These are phyloP conservation scores for Illadopsis cleaveri DNA, from an alignment of 2,113 vertebrate genomes.

Conservation along the genomic window DNA sequence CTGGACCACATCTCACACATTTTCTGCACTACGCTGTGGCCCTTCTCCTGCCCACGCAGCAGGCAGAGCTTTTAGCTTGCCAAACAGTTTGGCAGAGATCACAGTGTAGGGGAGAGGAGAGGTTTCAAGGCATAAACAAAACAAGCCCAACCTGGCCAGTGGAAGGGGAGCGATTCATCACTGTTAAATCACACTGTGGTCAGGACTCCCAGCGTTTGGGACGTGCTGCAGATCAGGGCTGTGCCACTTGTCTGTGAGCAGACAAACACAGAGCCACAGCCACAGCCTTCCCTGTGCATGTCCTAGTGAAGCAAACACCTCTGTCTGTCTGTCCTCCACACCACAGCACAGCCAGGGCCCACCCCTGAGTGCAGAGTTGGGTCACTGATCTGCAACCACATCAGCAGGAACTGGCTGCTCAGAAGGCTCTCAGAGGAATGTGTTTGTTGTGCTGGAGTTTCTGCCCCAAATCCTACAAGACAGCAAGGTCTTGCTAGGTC, in stretches of 20 bases:
- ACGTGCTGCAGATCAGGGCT: not conserved
- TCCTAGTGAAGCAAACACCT: not conserved
- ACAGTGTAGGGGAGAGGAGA: not conserved
- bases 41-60: conserved; percentile 2
- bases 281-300: not conserved
- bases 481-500: not conserved
- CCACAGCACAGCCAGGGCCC: not conserved
- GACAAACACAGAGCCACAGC: not conserved
- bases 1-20: not conserved
- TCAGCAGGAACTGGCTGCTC: not conserved
- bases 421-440: not conserved
- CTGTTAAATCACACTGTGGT: rapidly evolving
- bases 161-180: not conserved
- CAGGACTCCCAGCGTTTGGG: not conserved
- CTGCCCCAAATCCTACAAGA: not conserved
- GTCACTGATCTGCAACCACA: not conserved
- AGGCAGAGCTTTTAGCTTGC: not conserved
- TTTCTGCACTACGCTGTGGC: not conserved
- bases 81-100: not conserved
- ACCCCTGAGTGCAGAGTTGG: not conserved
- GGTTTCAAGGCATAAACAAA: not conserved
- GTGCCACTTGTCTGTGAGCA: not conserved
- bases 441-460: not conserved
- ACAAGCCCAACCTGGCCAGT: not conserved
- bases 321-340: not conserved